Evolutionary conservation across 2,797 vertebrate species (phyloP).

Genomic region (Myoxocephalus aenaeus): DNA sequence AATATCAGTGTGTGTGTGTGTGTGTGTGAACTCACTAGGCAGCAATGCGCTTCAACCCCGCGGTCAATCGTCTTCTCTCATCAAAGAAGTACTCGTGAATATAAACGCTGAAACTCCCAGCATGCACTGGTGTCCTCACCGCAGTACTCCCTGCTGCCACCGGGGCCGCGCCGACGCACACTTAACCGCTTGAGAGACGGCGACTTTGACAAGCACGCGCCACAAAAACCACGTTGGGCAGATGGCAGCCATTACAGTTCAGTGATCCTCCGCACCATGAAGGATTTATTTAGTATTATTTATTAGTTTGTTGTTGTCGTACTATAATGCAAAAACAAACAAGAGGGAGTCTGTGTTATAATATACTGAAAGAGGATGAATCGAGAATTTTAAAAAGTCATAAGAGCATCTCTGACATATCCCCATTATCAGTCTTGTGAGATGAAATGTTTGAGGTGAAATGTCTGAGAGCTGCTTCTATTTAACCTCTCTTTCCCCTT

Average conservation of each 20-base stretch:
- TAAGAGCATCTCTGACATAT: background rate
- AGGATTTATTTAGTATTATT: slow-evolving; percentile 43
- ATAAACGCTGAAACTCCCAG: background rate
- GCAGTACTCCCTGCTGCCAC: background rate
- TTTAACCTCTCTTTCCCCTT: slow-evolving; percentile 31
- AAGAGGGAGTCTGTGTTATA: too few species aligned
- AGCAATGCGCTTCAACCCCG: background rate
- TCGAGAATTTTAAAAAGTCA: background rate
- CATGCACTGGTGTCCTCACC: too few species aligned
- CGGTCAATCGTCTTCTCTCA: background rate
- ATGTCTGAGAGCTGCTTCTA: slow-evolving; percentile 54
- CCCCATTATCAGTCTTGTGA: background rate
- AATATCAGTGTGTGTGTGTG: background rate
- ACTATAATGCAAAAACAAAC: too few species aligned
- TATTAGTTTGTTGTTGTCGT: too few species aligned
- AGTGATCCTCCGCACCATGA: slow-evolving; percentile 50
- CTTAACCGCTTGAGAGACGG: slow-evolving; percentile 31
- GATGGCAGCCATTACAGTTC: slow-evolving; percentile 70
- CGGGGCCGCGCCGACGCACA: background rate
- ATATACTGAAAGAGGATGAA: background rate
- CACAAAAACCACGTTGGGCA: slow-evolving; percentile 38
- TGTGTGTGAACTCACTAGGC: background rate
- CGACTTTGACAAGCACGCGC: slow-evolving; percentile 45
- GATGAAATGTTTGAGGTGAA: slow-evolving; percentile 15
- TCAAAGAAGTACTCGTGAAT: background rate